Evolutionary conservation across 2,888 invertebrate species (phyloP).

Genomic region (Drosophila robusta): DNA sequence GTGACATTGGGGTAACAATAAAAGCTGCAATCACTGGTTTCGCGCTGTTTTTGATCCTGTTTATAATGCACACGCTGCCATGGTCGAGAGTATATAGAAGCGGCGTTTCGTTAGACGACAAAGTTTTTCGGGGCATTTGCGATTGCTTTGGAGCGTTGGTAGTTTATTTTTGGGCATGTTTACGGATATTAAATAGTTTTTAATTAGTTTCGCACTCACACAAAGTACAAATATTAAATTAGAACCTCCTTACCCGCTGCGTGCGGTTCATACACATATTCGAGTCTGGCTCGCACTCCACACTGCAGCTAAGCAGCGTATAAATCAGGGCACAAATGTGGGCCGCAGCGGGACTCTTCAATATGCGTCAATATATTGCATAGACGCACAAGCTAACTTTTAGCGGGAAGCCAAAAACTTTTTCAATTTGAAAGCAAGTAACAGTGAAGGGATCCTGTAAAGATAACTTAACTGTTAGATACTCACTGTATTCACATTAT

Average conservation of each 20-base stretch:
- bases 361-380: conserved; percentile 69
- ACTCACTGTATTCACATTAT: conserved; percentile 21
- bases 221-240: conserved; percentile 63
- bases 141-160: conserved; percentile 29
- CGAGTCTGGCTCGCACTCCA: conserved; percentile 27
- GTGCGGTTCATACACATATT: conserved; percentile 24
- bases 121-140: conserved; percentile 59
- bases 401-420: conserved; percentile 65
- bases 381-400: conserved; percentile 68
- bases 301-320: conserved; percentile 42
- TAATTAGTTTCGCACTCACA: conserved; percentile 77
- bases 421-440: conserved; percentile 68
- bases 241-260: conserved; percentile 9
- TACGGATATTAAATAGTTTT: conserved; percentile 78
- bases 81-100: conserved; percentile 3
- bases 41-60: conserved; percentile 20
- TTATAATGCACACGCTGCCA: conserved; percentile 26
- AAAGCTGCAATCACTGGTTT: conserved; percentile 16
- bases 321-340: conserved; percentile 47
- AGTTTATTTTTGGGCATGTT: conserved; percentile 71
- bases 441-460: background rate
- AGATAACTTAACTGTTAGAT: background rate
- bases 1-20: conserved; percentile 32
- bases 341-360: conserved; percentile 38
- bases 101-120: conserved; percentile 47